Evolutionary conservation across 2,113 vertebrate species (phyloP), one percentile per base, ranked within the genome.

Genomic region (human): DNA sequence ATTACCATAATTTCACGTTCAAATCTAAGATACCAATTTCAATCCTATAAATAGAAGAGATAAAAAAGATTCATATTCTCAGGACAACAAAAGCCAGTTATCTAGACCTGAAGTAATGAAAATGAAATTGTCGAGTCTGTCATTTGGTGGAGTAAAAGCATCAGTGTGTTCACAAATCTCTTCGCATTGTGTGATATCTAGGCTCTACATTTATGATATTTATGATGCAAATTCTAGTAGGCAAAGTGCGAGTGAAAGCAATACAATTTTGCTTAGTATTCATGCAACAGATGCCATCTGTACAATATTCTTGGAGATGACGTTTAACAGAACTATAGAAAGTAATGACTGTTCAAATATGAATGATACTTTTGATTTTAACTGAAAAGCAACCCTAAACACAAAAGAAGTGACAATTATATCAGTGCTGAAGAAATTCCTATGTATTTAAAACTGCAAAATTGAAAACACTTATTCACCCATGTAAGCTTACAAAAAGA

Each of bases 331-430:
- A 96, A 92, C 57, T 90, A 57, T 93, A 87, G 89, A 97, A 97
- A 96, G 82, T 96, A 95, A 75, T 80, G 68, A 94, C 48, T 66
- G 18, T 14, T 80, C 92, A 73, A 78, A 93, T 97, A 96, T 97
- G 96, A 98, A 97, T 94, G 95, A 89, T 48, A 94, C 92, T 97
- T 92, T 72, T 97, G 83, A 97, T 96, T 97, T 97, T 86, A 89
- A 96, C 86, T 96, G 87, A 92, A 95, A 97, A 96, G 72, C 86
- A 82, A 83, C 38, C 82, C 32, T 78, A 73, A 88, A 68, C 45
- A 83, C 86, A 82, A 90, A 73, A 97, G 92, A 97, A 96, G 50
- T 94, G 66, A 66, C 86, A 85, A 38, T 81, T 94, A 72, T 61
- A 66, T 43, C 72, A 76, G 5, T 93, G 97, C 84, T 61, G 89